Evolutionary conservation across 2,797 vertebrate genomes (phyloP), one percentile per base, ranked within the genome.

Genomic region (Coluber constrictor): DNA sequence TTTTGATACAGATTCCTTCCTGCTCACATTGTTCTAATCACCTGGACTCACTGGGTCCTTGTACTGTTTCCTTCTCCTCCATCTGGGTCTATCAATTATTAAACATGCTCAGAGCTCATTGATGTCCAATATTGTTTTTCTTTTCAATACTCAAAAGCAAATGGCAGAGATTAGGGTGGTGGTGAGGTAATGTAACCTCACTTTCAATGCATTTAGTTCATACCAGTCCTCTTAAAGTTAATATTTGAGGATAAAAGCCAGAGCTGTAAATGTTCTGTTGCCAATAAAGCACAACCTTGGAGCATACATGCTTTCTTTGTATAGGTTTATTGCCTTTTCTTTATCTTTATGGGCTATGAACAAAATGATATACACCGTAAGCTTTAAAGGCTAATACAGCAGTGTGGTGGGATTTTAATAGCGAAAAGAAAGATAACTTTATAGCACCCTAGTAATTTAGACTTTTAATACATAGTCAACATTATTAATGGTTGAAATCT

Each of bases 321-420:
- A 91, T 54, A 94, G 87, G 90, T 96, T 86, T 63, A 55, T 90
- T 87, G 70, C 89, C 94, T 87, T 32, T 90, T 61, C 94, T 90
- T 88, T 63, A 56, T 92, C 93, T 91, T 86, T 70, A 47, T 88
- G 90, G 61, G 91, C 87, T 94, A 18, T 63, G 87, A 83, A 92
- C 43, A 90, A 88, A 87, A 57, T 47, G 16, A 51, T 70, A 86
- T 20, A 57, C 94, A 94, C 11, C 3, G 0, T 27, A 87, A 88
- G 29, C 70, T 94, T 92, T 43, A 94, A 25, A 91, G n/a, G 23
- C 57, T 59, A 59, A 60, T 92, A 74, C 79, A 88, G 93, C 2
- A 18, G 1, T 56, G 15, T 16, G 0, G 0, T 90, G 32, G 43
- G 89, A 60, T 70, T 79, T 89, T 87, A 70, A 92, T 70, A 43